Percentiles rank a stretch among this genome's conserved stretches.
These are phyloP conservation scores for Coranthus polyacanthus DNA, from an alignment of 2,797 vertebrate species.

Conservation along the genomic window DNA sequence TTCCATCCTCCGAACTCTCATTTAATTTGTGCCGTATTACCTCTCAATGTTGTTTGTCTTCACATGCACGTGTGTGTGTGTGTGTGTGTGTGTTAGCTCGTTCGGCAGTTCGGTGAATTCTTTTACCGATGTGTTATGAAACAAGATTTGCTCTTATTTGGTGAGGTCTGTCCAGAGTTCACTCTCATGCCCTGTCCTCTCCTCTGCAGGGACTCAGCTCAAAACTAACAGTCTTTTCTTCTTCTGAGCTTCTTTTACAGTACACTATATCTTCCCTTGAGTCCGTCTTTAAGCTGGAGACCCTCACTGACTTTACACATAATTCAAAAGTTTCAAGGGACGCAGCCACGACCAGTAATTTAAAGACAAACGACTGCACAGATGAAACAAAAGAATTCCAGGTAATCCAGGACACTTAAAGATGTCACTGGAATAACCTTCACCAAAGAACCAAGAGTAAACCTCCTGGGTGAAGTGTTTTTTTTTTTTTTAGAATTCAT, in stretches of 20 bases:
- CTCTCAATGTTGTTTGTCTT: too few species aligned
- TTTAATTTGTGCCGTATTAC: too few species aligned
- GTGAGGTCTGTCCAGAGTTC: slow-evolving; percentile 5
- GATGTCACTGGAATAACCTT: too few species aligned
- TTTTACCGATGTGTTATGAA: slow-evolving; percentile 29
- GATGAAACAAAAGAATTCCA: too few species aligned
- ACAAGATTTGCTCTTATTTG: slow-evolving; percentile 50
- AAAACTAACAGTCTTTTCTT: background rate
- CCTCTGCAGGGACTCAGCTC: slow-evolving; percentile 9
- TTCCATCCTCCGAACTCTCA: background rate
- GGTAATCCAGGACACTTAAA: too few species aligned
- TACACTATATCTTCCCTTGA: background rate
- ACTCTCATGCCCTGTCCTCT: slow-evolving; percentile 32
- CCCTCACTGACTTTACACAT: too few species aligned
- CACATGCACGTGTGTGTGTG: background rate
- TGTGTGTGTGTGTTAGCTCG: background rate
- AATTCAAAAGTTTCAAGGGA: too few species aligned
- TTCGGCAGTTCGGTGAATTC: slow-evolving; percentile 32
- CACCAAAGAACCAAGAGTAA: too few species aligned
- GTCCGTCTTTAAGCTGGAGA: background rate
- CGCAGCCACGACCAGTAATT: too few species aligned
- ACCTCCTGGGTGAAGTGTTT: too few species aligned
- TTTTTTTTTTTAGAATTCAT: too few species aligned
- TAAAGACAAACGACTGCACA: too few species aligned
- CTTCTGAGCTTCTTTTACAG: background rate